A percentile compares a stretch with the other conserved stretches of the same genome.
Evolutionary conservation across 1,140 invertebrate genomes (phyloP).

Genomic region (Cylas formicarius): DNA sequence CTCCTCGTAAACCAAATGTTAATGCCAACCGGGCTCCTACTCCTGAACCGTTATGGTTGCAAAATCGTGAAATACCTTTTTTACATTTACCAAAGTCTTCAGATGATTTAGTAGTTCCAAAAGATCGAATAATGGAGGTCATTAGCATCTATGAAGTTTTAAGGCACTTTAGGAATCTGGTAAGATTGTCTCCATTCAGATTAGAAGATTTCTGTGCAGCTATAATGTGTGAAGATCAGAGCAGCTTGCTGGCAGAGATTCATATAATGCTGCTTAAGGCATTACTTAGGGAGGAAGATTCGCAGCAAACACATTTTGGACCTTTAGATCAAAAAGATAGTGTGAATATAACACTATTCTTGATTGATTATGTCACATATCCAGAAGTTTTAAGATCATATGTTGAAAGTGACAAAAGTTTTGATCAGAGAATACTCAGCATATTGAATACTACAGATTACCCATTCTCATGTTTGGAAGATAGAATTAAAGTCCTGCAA

Average conservation of each 20-base stretch:
- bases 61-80: constrained; percentile 66
- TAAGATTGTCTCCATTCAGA: constrained; percentile 86
- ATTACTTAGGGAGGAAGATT: constrained; percentile 88
- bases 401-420: constrained; percentile 79
- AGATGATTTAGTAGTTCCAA: constrained; percentile 80
- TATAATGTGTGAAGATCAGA: constrained; percentile 86
- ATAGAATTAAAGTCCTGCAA: constrained; percentile 79
- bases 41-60: constrained; percentile 82
- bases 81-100: constrained; percentile 79
- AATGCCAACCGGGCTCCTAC: constrained; percentile 59
- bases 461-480: constrained; percentile 77
- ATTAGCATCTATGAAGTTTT: constrained; percentile 90
- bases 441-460: constrained; percentile 75
- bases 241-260: constrained; percentile 80
- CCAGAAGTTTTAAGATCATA: constrained; percentile 83
- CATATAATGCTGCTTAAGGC: constrained; percentile 89
- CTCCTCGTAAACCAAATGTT: constrained; percentile 48
- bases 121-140: constrained; percentile 69
- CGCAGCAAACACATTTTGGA: constrained; percentile 90
- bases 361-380: constrained; percentile 92
- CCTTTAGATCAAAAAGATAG: constrained; percentile 94
- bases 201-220: constrained; percentile 95
- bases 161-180: constrained; percentile 80
- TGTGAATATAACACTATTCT: constrained; percentile 85
- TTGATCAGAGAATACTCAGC: constrained; percentile 61